A percentile compares a stretch with the other conserved stretches of the same genome.
These are phyloP conservation scores for Sarcophaga subvicina DNA, from an alignment of 2,888 invertebrate species.

Conservation along the genomic window DNA sequence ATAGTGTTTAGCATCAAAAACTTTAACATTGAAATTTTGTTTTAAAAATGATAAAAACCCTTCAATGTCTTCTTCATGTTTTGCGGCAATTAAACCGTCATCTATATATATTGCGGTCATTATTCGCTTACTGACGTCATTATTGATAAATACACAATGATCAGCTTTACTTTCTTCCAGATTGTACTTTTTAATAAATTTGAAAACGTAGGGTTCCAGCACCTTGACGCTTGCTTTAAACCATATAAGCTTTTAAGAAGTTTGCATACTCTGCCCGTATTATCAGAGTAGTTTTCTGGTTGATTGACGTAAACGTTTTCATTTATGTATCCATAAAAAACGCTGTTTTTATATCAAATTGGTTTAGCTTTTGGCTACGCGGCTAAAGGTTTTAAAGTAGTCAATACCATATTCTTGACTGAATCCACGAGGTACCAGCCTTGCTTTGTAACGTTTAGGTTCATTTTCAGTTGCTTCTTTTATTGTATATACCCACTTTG, in stretches of 20 bases:
- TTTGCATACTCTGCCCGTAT: slow-evolving; percentile 66
- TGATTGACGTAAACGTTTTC: slow-evolving; percentile 18
- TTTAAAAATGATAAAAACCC: too few species aligned
- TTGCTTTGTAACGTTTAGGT: slow-evolving; percentile 16
- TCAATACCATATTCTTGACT: slow-evolving; percentile 26
- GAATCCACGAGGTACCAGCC: slow-evolving; percentile 52
- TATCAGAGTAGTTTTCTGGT: slow-evolving; percentile 62
- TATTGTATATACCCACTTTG: slow-evolving; percentile 41
- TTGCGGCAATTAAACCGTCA: slow-evolving; percentile 48
- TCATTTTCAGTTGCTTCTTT: slow-evolving; percentile 23
- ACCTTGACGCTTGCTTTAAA: slow-evolving; percentile 71
- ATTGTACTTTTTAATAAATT: slow-evolving; percentile 68
- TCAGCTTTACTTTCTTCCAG: slow-evolving; percentile 71
- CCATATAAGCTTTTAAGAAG: slow-evolving; percentile 70
- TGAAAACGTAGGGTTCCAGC: slow-evolving; percentile 71
- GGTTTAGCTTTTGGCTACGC: slow-evolving; percentile 21
- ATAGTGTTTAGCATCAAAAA: too few species aligned
- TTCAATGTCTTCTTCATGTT: slow-evolving; percentile 28
- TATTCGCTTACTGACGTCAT: slow-evolving; percentile 35
- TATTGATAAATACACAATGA: slow-evolving; percentile 71
- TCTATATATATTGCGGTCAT: slow-evolving; percentile 73
- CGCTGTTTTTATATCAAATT: slow-evolving; percentile 23
- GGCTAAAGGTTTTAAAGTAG: slow-evolving; percentile 32
- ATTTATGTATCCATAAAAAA: slow-evolving; percentile 27
- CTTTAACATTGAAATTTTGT: too few species aligned